These are phyloP conservation scores for Pelecanoides urinatrix DNA, from an alignment of 2,113 vertebrate genomes.

Conservation along the genomic window DNA sequence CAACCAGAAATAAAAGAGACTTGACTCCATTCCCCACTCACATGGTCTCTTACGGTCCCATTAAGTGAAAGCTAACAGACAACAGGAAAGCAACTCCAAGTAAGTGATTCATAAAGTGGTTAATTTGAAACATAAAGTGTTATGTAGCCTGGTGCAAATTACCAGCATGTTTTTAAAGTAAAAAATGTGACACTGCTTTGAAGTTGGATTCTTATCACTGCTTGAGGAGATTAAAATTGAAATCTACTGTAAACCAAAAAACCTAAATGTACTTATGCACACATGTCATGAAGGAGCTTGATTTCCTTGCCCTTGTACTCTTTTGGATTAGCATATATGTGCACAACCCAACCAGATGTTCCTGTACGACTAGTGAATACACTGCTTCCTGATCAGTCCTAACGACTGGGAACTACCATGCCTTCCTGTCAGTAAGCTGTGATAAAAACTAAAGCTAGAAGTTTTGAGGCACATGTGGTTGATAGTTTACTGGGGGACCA, in stretches of 20 bases:
- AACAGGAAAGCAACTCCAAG: constrained; percentile 42
- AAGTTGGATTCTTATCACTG: neutral
- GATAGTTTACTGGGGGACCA: neutral
- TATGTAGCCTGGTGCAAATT: neutral
- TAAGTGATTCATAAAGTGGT: constrained; percentile 8
- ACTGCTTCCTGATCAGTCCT: neutral
- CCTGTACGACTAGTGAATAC: neutral
- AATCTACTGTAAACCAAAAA: neutral
- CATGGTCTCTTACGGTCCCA: constrained; percentile 70
- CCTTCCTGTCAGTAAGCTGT: neutral
- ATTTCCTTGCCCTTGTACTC: neutral
- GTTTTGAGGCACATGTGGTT: neutral
- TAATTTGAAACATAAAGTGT: neutral
- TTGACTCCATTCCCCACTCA: constrained; percentile 47
- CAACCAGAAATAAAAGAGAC: constrained; percentile 66
- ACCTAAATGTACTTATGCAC: neutral
- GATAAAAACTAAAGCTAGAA: neutral
- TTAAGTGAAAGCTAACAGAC: constrained; percentile 56
- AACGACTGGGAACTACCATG: neutral
- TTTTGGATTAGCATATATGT: neutral
- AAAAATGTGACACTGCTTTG: neutral
- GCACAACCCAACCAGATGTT: neutral
- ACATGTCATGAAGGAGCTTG: accelerated
- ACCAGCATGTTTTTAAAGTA: neutral
- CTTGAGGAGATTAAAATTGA: neutral